phyloP scores from a whole-genome alignment of 2,888 invertebrate species.

The Chymomyza fuscimana region DNA sequence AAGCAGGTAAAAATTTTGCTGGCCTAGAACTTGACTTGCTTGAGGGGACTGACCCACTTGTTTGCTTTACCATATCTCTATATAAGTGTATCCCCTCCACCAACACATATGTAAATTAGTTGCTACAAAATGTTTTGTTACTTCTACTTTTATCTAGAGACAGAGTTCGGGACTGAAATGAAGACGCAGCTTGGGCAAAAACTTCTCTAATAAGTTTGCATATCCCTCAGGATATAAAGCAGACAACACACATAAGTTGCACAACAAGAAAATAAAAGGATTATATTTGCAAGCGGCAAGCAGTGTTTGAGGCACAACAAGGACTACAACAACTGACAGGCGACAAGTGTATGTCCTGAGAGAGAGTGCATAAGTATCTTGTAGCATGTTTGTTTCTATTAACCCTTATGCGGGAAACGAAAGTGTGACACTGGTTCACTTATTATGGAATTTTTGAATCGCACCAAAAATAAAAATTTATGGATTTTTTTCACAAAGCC shows the following conservation, averaged over 20 bases:
- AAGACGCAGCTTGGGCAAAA: slow-evolving; percentile 6
- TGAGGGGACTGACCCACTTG: not conserved
- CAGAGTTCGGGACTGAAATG: not conserved
- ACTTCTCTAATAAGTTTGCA: slow-evolving; percentile 69
- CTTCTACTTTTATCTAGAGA: slow-evolving; percentile 12
- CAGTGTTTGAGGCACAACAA: slow-evolving; percentile 18
- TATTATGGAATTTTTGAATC: too few species aligned
- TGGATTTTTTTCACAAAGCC: too few species aligned
- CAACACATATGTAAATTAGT: slow-evolving; percentile 59
- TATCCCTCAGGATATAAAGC: slow-evolving; percentile 70
- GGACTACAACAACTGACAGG: slow-evolving; percentile 56
- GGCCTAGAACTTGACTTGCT: slow-evolving; percentile 4
- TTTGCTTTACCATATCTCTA: not conserved
- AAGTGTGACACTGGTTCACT: not conserved
- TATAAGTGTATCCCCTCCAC: not conserved
- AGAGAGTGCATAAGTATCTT: slow-evolving; percentile 18
- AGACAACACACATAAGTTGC: slow-evolving; percentile 45
- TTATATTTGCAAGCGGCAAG: slow-evolving; percentile 36
- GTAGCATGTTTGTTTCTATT: slow-evolving; percentile 4
- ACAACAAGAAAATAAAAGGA: slow-evolving; percentile 62
- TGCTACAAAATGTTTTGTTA: slow-evolving; percentile 49
- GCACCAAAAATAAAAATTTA: too few species aligned
- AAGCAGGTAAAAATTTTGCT: not conserved
- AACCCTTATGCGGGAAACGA: not conserved
- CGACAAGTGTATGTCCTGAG: slow-evolving; percentile 64